phyloP scores from a whole-genome alignment of 1,140 invertebrate genomes.

The Saxidomus purpurata region DNA sequence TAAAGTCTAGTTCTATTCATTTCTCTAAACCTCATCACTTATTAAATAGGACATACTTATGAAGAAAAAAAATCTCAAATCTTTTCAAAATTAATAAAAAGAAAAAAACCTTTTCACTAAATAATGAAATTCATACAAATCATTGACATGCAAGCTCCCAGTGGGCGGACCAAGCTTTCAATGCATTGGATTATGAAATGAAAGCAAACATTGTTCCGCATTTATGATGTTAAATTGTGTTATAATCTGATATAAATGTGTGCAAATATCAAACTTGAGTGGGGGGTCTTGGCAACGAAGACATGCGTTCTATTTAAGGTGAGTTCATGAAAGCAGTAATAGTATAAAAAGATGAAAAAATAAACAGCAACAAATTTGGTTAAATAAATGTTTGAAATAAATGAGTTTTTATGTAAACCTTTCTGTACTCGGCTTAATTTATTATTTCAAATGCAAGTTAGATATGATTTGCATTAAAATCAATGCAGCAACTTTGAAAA shows the following conservation, averaged over 20 bases:
- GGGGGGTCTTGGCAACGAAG: background rate
- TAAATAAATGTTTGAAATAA: too few relatives aligned
- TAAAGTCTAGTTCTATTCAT: too few relatives aligned
- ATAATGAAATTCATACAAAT: background rate
- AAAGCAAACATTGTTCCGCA: conserved; percentile 17
- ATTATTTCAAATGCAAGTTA: too few relatives aligned
- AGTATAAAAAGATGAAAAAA: background rate
- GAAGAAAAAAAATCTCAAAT: too few relatives aligned
- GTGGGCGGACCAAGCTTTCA: background rate
- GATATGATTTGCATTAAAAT: too few relatives aligned
- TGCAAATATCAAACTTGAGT: background rate
- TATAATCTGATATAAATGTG: conserved; percentile 17
- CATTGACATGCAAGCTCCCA: background rate
- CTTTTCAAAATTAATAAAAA: too few relatives aligned
- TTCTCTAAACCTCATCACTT: too few relatives aligned
- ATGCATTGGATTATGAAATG: conserved; percentile 7
- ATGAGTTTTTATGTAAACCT: too few relatives aligned
- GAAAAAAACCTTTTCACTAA: too few relatives aligned
- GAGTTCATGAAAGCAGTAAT: background rate
- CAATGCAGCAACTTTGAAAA: too few relatives aligned
- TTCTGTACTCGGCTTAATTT: too few relatives aligned
- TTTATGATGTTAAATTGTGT: conserved; percentile 20
- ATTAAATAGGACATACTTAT: too few relatives aligned
- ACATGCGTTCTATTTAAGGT: background rate
- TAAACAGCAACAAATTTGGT: background rate